Percentiles rank a stretch among this genome's conserved stretches.
These are phyloP conservation scores for Cossypha niveicapilla DNA, from an alignment of 2,797 vertebrate species.

Conservation along the genomic window DNA sequence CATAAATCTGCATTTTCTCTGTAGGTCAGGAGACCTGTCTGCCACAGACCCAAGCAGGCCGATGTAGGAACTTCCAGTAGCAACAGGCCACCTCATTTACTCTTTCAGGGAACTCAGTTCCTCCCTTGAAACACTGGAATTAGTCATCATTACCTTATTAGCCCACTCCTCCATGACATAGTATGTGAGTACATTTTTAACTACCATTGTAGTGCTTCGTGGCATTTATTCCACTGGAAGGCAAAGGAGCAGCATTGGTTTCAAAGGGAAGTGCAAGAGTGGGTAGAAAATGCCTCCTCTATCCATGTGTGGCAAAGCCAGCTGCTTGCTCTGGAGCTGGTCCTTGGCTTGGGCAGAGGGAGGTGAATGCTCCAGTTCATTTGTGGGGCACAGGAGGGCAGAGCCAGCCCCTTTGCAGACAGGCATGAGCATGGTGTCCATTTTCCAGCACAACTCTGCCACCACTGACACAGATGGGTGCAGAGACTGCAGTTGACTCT, in stretches of 20 bases:
- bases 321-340: not conserved
- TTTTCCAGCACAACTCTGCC: not conserved
- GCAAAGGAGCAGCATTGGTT: not conserved
- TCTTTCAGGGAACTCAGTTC: not conserved
- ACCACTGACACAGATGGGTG: not conserved
- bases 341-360: not conserved
- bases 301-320: not conserved
- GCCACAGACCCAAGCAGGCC: not conserved
- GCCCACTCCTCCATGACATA: not conserved
- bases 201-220: not conserved
- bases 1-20: not conserved
- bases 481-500: not conserved
- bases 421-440: fast-evolving
- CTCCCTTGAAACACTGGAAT: not conserved
- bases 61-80: not conserved
- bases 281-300: not conserved
- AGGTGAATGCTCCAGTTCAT: not conserved
- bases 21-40: not conserved
- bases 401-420: not conserved
- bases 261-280: not conserved
- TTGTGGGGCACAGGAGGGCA: not conserved
- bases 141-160: not conserved
- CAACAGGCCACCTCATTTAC: not conserved
- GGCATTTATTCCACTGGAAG: not conserved
- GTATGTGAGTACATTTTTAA: not conserved